These are phyloP conservation scores for Passer montanus DNA, from an alignment of 2,113 vertebrate species.

Conservation along the genomic window DNA sequence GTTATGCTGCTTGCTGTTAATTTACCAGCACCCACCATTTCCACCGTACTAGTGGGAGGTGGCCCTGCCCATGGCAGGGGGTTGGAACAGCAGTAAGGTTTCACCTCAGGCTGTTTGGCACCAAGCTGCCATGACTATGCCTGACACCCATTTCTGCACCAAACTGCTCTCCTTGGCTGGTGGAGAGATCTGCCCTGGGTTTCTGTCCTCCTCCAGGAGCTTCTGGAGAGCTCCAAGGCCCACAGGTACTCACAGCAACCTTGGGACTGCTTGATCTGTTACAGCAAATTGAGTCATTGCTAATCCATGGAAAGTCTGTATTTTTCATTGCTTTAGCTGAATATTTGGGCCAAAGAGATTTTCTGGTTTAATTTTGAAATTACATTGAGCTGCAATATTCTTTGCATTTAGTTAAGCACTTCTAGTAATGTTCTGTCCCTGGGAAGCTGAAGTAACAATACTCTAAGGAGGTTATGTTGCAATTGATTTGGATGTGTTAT, in stretches of 20 bases:
- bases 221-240: neutral
- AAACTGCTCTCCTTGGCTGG: neutral
- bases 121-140: neutral
- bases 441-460: neutral
- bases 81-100: neutral
- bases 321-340: neutral
- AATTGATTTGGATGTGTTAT: neutral
- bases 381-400: neutral
- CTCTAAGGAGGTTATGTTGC: neutral
- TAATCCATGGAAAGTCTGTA: neutral
- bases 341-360: neutral
- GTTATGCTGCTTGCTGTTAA: neutral
- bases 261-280: neutral
- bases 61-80: neutral
- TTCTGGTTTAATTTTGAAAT: neutral
- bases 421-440: neutral
- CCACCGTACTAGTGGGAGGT: neutral
- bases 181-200: neutral
- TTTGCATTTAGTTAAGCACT: neutral
- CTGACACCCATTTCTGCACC: neutral
- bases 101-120: neutral
- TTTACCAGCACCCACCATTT: neutral
- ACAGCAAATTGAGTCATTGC: neutral
- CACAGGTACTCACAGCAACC: neutral
- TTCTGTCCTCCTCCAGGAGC: neutral